Base-by-base conservation (phyloP, 2,113 vertebrate genomes). In the Oncorhynchus gorbuscha region DNA sequence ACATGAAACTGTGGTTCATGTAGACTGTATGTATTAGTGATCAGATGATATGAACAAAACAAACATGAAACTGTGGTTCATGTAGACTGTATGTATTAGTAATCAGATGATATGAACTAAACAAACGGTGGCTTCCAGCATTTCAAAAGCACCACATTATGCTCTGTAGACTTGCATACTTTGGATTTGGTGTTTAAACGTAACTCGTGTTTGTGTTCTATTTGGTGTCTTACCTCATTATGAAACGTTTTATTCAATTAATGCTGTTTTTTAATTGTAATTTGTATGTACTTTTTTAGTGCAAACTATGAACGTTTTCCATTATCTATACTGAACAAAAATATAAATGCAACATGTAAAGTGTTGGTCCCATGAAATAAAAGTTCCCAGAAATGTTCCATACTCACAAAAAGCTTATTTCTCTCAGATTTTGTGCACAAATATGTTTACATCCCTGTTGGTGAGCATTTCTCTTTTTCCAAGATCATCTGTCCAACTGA, bases 141-240 rank as follows among this genome's bases (percentile, higher is more conserved):
- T 68, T 67, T 59, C 72, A 1, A 24, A 58, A 58, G 64, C 64
- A 24, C 30, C 68, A 18, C 6, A 16, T 45, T 28, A 58, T 79
- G 26, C 39, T 74, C 22, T 78, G 20, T 32, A 65, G 66, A 75
- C 51, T 28, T 64, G 79, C 69, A 73, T 76, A 51, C 81, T 62
- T 71, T 58, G 69, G 69, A 48, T 45, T 74, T 32, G 28, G 9
- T 49, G 3, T 49, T 70, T 49, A 24, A 62, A 62, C n/a, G 20
- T 16, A 58, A 20, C 20, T 72, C 78, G 26, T 64, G 5, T 73
- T 62, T 78, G 68, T 85, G 76, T 59, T 49, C 79, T 67, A 72
- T 79, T n/a, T 72, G n/a, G 28, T 85, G 85, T 84, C 78, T 87
- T 86, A 88, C 81, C 76, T 87, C 76, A 76, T 87, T 72, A 72